These are phyloP conservation scores for Peromyscus melanophrys DNA, from an alignment of 2,797 vertebrate genomes.

Conservation along the genomic window DNA sequence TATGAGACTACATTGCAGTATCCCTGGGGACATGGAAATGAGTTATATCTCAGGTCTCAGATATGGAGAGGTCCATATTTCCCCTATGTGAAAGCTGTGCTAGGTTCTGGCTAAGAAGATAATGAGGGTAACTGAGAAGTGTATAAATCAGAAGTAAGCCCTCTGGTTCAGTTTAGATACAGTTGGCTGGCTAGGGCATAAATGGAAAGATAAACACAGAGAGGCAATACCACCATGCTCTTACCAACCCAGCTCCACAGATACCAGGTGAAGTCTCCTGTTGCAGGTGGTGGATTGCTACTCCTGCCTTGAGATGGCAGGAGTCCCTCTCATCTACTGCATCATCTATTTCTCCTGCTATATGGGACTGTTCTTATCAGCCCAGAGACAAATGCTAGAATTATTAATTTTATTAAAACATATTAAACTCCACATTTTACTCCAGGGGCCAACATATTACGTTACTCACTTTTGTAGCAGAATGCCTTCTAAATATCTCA, in stretches of 20 bases:
- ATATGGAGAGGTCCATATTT: not conserved
- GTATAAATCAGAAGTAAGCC: not conserved
- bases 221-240: not conserved
- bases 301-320: not conserved
- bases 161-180: not conserved
- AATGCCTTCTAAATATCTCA: not conserved
- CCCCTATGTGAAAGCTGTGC: not conserved
- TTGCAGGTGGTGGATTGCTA: not conserved
- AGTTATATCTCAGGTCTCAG: not conserved
- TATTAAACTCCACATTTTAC: not conserved
- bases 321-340: not conserved
- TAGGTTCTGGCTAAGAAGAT: not conserved
- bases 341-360: not conserved
- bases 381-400: not conserved
- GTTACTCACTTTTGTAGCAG: not conserved
- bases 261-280: not conserved
- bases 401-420: not conserved
- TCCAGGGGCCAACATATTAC: not conserved
- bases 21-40: not conserved
- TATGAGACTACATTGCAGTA: not conserved
- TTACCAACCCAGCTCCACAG: not conserved
- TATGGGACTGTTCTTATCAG: not conserved
- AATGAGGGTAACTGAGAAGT: not conserved
- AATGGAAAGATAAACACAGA: not conserved
- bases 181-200: not conserved